Percentiles rank a stretch among this genome's conserved stretches.
phyloP scores from a whole-genome alignment of 2,113 vertebrate species.

The Dinomys branickii region DNA sequence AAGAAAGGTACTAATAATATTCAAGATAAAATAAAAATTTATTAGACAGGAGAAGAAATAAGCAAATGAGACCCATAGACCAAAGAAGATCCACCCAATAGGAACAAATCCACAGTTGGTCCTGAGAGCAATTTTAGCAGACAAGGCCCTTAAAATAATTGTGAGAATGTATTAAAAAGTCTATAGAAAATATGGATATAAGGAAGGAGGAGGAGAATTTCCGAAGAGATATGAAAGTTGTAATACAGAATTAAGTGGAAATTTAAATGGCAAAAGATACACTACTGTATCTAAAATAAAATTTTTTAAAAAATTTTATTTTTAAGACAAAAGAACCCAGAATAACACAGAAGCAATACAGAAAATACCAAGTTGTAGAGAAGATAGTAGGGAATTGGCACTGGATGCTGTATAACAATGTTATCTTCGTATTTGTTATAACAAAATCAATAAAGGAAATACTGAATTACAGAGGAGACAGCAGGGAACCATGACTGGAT shows the following conservation, averaged over 20 bases:
- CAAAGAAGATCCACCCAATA: neutral
- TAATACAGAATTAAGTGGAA: neutral
- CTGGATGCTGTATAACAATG: too few relatives aligned
- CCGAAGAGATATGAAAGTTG: neutral
- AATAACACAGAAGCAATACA: too few relatives aligned
- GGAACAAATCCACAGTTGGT: neutral
- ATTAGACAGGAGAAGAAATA: neutral
- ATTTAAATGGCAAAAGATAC: neutral
- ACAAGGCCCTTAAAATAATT: constrained; percentile 23
- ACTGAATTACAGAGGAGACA: too few relatives aligned
- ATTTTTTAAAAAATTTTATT: too few relatives aligned
- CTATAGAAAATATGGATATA: neutral
- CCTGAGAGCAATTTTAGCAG: neutral
- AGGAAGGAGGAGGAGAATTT: neutral
- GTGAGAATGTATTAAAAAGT: neutral
- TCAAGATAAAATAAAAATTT: neutral
- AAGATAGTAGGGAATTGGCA: too few relatives aligned
- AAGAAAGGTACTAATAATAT: neutral
- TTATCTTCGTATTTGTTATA: too few relatives aligned
- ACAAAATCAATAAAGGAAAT: too few relatives aligned
- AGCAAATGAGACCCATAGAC: neutral
- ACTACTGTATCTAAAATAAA: neutral
- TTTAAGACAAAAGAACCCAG: too few relatives aligned
- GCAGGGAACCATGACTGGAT: too few relatives aligned
- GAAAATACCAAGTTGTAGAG: too few relatives aligned